Evolutionary conservation across 1,140 invertebrate species (phyloP).

Genomic region (Nautilus pompilius): DNA sequence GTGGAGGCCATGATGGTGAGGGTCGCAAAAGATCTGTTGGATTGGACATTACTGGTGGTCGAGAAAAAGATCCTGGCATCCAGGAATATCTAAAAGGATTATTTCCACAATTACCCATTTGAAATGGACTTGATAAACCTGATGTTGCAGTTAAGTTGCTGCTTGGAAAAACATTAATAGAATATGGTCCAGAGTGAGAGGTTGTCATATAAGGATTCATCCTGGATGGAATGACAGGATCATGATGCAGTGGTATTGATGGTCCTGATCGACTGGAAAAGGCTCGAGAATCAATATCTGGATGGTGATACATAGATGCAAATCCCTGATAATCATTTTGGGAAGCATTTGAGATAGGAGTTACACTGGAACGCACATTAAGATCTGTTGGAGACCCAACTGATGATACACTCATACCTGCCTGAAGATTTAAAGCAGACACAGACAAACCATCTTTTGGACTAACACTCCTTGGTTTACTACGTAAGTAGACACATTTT

Average conservation of each 20-base stretch:
- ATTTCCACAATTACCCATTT: slow-evolving; percentile 2
- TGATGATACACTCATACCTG: neutral
- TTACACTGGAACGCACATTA: neutral
- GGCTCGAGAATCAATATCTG: slow-evolving; percentile 1
- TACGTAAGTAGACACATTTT: slow-evolving; percentile 46
- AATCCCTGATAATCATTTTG: neutral
- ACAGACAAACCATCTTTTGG: slow-evolving; percentile 1
- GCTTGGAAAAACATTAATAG: slow-evolving; percentile 1
- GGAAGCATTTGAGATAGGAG: neutral
- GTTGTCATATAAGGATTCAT: neutral
- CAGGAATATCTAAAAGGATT: neutral
- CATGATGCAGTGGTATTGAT: slow-evolving; percentile 3
- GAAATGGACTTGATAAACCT: slow-evolving; percentile 1
- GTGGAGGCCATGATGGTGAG: slow-evolving; percentile 1
- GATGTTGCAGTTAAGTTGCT: neutral
- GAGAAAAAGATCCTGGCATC: slow-evolving; percentile 1
- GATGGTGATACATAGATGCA: slow-evolving; percentile 2
- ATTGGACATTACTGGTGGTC: slow-evolving; percentile 3
- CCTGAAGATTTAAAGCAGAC: slow-evolving; percentile 2
- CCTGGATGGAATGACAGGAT: slow-evolving; percentile 3
- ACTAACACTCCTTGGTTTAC: slow-evolving; percentile 27
- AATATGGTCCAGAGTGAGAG: neutral
- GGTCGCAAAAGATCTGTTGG: slow-evolving; percentile 1
- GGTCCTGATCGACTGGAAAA: neutral
- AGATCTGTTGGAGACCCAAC: slow-evolving; percentile 2